Evolutionary conservation across 2,113 vertebrate genomes (phyloP).

Genomic region (Oxyura jamaicensis): DNA sequence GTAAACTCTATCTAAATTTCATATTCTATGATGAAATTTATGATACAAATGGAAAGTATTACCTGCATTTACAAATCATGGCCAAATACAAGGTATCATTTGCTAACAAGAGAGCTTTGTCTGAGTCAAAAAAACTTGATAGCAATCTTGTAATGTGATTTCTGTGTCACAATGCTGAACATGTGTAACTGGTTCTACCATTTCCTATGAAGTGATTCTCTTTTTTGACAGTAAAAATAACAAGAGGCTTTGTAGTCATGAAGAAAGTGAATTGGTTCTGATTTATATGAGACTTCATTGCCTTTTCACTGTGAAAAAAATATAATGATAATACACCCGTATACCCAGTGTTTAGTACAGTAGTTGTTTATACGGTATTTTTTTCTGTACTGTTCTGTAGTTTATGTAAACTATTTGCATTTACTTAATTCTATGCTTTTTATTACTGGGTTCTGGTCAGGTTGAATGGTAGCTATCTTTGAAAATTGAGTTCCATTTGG

Average conservation of each 20-base stretch:
- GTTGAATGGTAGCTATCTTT: not conserved
- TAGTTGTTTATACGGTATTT: not conserved
- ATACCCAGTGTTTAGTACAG: not conserved
- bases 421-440: not conserved
- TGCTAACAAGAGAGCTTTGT: slow-evolving; percentile 38
- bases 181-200: slow-evolving; percentile 4
- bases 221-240: slow-evolving; percentile 12
- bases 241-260: not conserved
- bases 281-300: not conserved
- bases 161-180: slow-evolving; percentile 19
- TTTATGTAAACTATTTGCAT: not conserved
- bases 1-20: not conserved
- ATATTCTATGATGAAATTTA: slow-evolving; percentile 19
- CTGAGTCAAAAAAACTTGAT: slow-evolving; percentile 20
- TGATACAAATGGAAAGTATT: slow-evolving; percentile 34
- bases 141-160: slow-evolving; percentile 30
- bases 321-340: not conserved
- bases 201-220: slow-evolving; percentile 14
- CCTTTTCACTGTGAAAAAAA: not conserved
- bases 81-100: not conserved
- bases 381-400: not conserved
- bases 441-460: not conserved
- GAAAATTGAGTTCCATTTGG: not conserved
- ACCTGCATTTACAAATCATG: not conserved
- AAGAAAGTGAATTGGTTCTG: slow-evolving; percentile 6